These are phyloP conservation scores for Xiphophorus hellerii DNA, from an alignment of 2,113 vertebrate species.

Conservation along the genomic window DNA sequence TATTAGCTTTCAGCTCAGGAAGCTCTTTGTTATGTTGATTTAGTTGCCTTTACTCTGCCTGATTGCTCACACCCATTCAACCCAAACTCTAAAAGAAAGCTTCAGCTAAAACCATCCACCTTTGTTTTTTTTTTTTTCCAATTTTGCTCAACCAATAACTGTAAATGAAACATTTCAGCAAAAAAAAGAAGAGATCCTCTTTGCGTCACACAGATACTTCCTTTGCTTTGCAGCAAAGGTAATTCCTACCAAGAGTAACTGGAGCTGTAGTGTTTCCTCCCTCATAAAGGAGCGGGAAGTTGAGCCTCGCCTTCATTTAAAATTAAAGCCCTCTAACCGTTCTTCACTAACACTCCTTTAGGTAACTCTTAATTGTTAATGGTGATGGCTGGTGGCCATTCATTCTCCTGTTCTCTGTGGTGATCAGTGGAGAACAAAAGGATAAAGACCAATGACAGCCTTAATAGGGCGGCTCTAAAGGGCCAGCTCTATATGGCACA, in stretches of 20 bases:
- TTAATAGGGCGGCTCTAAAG: constrained; percentile 47
- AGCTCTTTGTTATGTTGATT: background rate
- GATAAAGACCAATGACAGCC: constrained; percentile 51
- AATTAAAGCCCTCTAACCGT: constrained; percentile 72
- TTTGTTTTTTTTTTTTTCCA: background rate
- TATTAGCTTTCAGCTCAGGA: background rate
- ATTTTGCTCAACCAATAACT: background rate
- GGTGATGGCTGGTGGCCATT: constrained; percentile 43
- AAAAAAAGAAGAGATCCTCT: background rate
- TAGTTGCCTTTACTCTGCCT: background rate
- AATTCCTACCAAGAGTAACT: constrained; percentile 55
- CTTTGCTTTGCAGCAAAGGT: constrained; percentile 24
- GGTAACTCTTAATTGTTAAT: constrained; percentile 74
- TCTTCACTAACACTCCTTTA: constrained; percentile 61
- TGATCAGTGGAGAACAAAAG: constrained; percentile 13
- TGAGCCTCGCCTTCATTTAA: constrained; percentile 67
- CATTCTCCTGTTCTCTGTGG: constrained; percentile 45
- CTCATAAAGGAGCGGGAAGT: constrained; percentile 60
- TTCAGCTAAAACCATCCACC: background rate
- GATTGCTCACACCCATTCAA: background rate
- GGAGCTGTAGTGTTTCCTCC: constrained; percentile 58
- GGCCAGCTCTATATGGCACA: constrained; percentile 32
- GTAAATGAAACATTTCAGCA: background rate
- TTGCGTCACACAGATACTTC: background rate
- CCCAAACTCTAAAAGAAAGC: background rate